These are phyloP conservation scores for Odontamblyopus rebecca DNA, from an alignment of 2,797 vertebrate genomes.

Conservation along the genomic window DNA sequence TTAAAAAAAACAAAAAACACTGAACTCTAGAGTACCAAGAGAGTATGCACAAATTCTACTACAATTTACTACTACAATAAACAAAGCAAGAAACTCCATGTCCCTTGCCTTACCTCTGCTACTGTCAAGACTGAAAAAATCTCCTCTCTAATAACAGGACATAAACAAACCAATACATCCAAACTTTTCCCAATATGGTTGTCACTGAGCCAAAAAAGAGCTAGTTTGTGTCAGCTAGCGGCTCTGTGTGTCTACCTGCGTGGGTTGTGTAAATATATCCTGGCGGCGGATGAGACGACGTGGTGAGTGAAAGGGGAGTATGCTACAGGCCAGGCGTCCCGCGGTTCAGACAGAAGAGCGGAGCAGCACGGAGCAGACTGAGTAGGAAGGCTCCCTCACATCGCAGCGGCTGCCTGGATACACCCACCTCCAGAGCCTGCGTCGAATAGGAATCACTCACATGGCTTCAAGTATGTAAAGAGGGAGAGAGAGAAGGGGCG, in stretches of 20 bases:
- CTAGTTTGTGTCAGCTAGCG: slow-evolving; percentile 6
- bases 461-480: slow-evolving; percentile 43
- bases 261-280: slow-evolving; percentile 53
- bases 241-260: slow-evolving; percentile 38
- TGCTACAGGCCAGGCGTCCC: slow-evolving; percentile 55
- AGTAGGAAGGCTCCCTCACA: slow-evolving; percentile 72
- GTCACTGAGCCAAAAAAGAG: slow-evolving; percentile 18
- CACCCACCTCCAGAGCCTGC: slow-evolving; percentile 72
- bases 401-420: slow-evolving; percentile 69
- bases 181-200: slow-evolving; percentile 22
- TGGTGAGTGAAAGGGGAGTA: slow-evolving; percentile 51
- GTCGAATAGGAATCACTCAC: slow-evolving; percentile 51
- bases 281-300: slow-evolving; percentile 44
- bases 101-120: slow-evolving; percentile 66
- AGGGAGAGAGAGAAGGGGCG: background rate
- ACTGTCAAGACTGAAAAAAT: slow-evolving; percentile 33
- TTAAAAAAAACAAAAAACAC: background rate
- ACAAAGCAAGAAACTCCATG: background rate
- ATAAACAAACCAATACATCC: slow-evolving; percentile 25
- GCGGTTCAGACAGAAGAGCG: slow-evolving; percentile 55
- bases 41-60: background rate
- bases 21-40: background rate
- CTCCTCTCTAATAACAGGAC: slow-evolving; percentile 20
- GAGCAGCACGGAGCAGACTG: slow-evolving; percentile 58
- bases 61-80: background rate